These are phyloP conservation scores for Caenorhabditis sp. DNA, from an alignment of 2,888 invertebrate genomes.

Conservation along the genomic window DNA sequence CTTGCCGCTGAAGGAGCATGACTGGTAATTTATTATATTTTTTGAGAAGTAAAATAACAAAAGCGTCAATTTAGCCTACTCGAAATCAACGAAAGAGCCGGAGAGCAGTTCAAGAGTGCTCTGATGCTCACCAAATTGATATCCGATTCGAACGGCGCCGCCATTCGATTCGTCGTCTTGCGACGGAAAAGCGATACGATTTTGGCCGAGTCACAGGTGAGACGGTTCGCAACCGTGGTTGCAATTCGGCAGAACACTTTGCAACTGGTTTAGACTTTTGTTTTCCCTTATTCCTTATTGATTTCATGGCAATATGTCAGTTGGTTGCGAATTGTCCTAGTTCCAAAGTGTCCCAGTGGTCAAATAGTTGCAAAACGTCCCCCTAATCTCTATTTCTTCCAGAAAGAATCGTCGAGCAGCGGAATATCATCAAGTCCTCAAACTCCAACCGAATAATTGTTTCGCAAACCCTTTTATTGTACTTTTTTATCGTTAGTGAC, in stretches of 20 bases:
- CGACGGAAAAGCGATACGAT: constrained; percentile 52
- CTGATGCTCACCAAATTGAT: constrained; percentile 69
- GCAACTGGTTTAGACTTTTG: too few relatives aligned
- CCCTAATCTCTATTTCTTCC: constrained; percentile 4
- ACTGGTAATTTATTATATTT: constrained; percentile 63
- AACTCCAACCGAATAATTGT: constrained; percentile 41
- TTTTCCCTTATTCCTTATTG: too few relatives aligned
- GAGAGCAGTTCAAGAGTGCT: constrained; percentile 68
- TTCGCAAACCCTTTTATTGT: background rate
- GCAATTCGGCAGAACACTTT: too few relatives aligned
- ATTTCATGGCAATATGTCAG: too few relatives aligned
- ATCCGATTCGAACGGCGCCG: constrained; percentile 62
- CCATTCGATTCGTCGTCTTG: constrained; percentile 68
- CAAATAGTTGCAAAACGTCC: too few relatives aligned
- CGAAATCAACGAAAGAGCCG: constrained; percentile 66
- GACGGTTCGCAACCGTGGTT: too few relatives aligned
- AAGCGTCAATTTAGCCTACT: constrained; percentile 67
- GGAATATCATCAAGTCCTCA: constrained; percentile 60
- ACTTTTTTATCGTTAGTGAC: background rate
- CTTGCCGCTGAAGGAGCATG: constrained; percentile 65
- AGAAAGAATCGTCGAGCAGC: constrained; percentile 64
- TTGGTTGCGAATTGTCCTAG: too few relatives aligned
- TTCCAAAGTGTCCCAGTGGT: too few relatives aligned
- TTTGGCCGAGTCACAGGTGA: constrained; percentile 22
- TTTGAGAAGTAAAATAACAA: background rate